phyloP scores from a whole-genome alignment of 2,113 vertebrate species.

The Stigmatopora nigra region DNA sequence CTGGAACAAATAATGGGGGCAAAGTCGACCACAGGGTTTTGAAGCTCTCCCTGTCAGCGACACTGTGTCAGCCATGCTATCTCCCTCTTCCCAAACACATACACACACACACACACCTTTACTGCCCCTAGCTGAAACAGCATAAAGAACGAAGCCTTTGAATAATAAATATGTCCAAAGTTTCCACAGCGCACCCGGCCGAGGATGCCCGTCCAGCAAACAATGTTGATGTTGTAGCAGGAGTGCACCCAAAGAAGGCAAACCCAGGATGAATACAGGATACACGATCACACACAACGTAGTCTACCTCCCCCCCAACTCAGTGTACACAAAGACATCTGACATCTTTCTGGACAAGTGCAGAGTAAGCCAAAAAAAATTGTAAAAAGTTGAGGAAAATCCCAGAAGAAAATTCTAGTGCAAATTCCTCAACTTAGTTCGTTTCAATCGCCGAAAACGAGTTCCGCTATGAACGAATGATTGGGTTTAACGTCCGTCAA shows the following conservation, averaged over 20 bases:
- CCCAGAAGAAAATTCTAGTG: slow-evolving; percentile 10
- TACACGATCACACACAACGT: slow-evolving; percentile 53
- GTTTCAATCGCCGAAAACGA: neutral
- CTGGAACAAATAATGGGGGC: slow-evolving; percentile 64
- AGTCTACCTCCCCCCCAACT: slow-evolving; percentile 36
- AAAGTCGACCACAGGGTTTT: slow-evolving; percentile 63
- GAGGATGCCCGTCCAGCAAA: slow-evolving; percentile 68
- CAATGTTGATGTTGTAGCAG: slow-evolving; percentile 72
- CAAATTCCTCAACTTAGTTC: neutral
- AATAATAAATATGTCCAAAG: slow-evolving; percentile 76
- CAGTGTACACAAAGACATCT: slow-evolving; percentile 57
- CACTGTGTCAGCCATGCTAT: slow-evolving; percentile 6
- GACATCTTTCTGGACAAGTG: slow-evolving; percentile 43
- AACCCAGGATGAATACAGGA: slow-evolving; percentile 58
- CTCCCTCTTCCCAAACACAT: slow-evolving; percentile 7
- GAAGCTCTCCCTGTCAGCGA: slow-evolving; percentile 65
- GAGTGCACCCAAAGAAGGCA: slow-evolving; percentile 39
- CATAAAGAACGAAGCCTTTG: slow-evolving; percentile 72
- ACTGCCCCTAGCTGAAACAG: slow-evolving; percentile 50
- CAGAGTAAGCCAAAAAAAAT: slow-evolving; percentile 45
- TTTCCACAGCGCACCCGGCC: slow-evolving; percentile 56
- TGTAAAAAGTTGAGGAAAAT: slow-evolving; percentile 23
- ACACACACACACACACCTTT: slow-evolving; percentile 9
- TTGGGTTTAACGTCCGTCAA: slow-evolving; percentile 23
- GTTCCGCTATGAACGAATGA: neutral